Evolutionary conservation across 2,113 vertebrate species (phyloP).

Genomic region (Tinamus guttatus): DNA sequence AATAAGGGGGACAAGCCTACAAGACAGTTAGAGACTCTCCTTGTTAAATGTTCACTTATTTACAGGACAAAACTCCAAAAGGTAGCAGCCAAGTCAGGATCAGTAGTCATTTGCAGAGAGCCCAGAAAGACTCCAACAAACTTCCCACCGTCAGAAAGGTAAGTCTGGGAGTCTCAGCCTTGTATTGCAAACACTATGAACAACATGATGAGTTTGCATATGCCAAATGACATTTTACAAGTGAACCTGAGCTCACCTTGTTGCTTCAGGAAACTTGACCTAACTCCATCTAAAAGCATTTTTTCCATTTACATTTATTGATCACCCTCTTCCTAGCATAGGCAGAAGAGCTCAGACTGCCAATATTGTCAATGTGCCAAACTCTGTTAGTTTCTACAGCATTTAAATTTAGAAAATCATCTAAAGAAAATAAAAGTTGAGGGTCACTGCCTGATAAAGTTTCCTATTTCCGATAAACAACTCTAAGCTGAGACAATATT

Average conservation of each 20-base stretch:
- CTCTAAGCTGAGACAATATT: background rate
- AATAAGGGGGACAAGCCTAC: background rate
- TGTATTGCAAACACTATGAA: background rate
- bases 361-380: background rate
- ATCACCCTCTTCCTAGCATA: background rate
- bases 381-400: background rate
- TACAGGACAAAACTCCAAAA: background rate
- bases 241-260: background rate
- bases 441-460: background rate
- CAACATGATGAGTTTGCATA: rapidly evolving
- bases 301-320: background rate
- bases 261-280: background rate
- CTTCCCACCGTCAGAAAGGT: background rate
- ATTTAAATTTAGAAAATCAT: background rate
- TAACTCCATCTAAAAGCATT: background rate
- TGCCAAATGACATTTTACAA: background rate
- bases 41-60: background rate
- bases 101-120: background rate
- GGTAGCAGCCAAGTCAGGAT: background rate
- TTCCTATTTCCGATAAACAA: background rate
- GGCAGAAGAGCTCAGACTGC: background rate
- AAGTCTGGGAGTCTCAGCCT: background rate
- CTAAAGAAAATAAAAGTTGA: background rate
- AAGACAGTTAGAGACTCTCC: background rate
- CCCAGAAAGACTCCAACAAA: background rate